A percentile compares a stretch with the other conserved stretches of the same genome.
Conservation (phyloP, 2,113 vertebrate genomes). For the Heptranchias perlo region DNA sequence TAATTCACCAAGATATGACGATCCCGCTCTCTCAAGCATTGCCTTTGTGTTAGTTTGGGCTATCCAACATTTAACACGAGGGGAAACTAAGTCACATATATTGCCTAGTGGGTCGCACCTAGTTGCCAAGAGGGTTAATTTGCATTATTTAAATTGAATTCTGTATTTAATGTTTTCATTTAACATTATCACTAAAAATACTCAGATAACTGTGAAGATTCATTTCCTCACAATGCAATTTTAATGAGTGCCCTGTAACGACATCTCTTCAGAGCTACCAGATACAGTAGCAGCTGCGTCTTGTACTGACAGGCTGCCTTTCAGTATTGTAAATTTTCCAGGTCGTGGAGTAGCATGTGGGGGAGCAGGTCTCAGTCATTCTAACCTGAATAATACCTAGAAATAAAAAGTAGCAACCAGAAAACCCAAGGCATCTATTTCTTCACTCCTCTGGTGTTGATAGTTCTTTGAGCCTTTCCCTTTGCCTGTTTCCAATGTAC, state of each 20-base stretch:
- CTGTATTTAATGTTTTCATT: neutral
- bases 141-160: neutral
- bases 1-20: neutral
- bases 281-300: neutral
- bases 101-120: neutral
- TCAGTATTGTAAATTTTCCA: neutral
- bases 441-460: too few species aligned
- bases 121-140: neutral
- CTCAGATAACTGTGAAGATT: neutral
- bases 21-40: neutral
- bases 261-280: neutral
- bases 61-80: neutral
- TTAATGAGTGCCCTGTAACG: neutral
- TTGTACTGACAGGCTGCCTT: neutral
- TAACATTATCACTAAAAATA: constrained; percentile 7
- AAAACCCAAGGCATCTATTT: neutral
- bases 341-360: neutral
- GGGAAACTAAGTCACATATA: neutral
- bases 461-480: neutral
- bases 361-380: neutral
- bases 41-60: neutral
- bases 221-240: constrained; percentile 6
- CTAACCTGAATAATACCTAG: neutral
- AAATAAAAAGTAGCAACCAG: neutral
- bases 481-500: neutral